These are phyloP conservation scores for Ceratosolen solmsi DNA, from an alignment of 1,140 invertebrate species.

Conservation along the genomic window DNA sequence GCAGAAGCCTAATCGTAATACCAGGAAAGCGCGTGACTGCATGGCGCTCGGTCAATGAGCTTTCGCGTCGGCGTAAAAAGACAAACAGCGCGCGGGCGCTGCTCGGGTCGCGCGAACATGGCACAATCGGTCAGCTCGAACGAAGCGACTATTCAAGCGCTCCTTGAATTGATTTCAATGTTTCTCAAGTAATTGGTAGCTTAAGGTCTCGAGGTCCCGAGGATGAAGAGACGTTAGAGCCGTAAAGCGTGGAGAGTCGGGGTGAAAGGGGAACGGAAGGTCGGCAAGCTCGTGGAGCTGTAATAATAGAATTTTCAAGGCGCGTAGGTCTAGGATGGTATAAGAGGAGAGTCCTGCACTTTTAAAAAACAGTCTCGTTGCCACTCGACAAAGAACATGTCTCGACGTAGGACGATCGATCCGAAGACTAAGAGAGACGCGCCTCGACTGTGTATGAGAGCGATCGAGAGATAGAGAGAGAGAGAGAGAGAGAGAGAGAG, in stretches of 20 bases:
- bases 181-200: not conserved
- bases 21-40: conserved; percentile 48
- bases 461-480: too few relatives aligned
- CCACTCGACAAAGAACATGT: conserved; percentile 28
- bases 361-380: conserved; percentile 32
- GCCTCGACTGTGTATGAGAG: too few relatives aligned
- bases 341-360: conserved; percentile 3
- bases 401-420: conserved; percentile 22
- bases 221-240: too few relatives aligned
- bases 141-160: not conserved
- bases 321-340: not conserved
- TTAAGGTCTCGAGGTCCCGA: not conserved
- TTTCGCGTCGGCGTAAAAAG: conserved; percentile 21
- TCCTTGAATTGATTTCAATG: not conserved
- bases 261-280: not conserved
- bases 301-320: not conserved
- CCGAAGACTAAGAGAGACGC: too few relatives aligned
- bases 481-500: too few relatives aligned
- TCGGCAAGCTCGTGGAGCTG: too few relatives aligned
- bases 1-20: conserved; percentile 45
- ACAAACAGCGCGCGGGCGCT: not conserved
- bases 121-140: conserved; percentile 1
- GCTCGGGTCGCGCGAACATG: too few relatives aligned
- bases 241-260: too few relatives aligned
- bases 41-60: conserved; percentile 44